These are phyloP conservation scores for Casuarius casuarius DNA, from an alignment of 2,113 vertebrate species.

Conservation along the genomic window DNA sequence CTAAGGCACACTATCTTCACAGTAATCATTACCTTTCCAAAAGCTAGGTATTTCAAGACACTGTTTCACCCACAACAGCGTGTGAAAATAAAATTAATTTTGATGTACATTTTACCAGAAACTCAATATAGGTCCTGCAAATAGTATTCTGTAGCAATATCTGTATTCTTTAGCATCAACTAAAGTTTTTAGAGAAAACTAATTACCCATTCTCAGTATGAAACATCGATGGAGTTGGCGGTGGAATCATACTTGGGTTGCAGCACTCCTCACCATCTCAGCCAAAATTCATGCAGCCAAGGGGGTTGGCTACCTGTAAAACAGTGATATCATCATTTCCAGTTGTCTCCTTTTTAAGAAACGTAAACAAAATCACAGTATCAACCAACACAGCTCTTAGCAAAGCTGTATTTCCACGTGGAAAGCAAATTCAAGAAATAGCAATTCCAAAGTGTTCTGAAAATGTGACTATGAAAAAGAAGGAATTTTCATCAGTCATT, in stretches of 20 bases:
- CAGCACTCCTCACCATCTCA: slow-evolving; percentile 15
- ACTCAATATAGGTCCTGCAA: not conserved
- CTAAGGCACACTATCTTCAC: not conserved
- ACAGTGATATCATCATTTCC: slow-evolving; percentile 63
- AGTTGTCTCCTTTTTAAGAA: slow-evolving; percentile 15
- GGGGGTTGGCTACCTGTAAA: slow-evolving; percentile 60
- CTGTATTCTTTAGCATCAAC: not conserved
- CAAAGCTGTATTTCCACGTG: not conserved
- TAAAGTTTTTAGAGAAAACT: slow-evolving; percentile 42
- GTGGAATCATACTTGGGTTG: slow-evolving; percentile 30
- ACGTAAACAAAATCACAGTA: slow-evolving; percentile 34
- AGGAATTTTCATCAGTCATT: not conserved
- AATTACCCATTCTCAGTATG: slow-evolving; percentile 65
- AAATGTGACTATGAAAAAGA: not conserved
- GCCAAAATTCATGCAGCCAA: slow-evolving; percentile 55
- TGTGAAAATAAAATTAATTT: not conserved
- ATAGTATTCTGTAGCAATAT: not conserved
- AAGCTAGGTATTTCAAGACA: not conserved
- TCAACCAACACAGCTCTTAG: not conserved
- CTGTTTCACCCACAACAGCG: not conserved
- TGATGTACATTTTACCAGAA: not conserved
- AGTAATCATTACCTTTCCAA: not conserved
- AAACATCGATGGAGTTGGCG: slow-evolving; percentile 8
- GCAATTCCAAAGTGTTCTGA: not conserved
- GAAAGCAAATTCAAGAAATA: not conserved